Base-by-base conservation (phyloP, 2,113 vertebrate genomes). In the Aplodontia rufa region DNA sequence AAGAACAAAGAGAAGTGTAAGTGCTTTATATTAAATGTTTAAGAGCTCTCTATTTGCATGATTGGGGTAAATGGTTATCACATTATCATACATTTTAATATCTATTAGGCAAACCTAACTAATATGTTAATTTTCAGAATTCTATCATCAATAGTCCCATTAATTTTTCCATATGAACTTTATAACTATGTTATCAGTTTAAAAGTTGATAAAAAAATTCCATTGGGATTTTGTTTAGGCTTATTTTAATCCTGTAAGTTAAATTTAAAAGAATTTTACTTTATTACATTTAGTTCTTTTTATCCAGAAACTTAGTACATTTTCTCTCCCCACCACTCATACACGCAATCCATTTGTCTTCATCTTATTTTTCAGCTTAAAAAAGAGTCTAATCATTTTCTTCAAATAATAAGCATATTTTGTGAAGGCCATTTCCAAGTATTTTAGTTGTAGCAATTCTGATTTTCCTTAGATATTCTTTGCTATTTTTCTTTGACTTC, bases 61-160 rank as follows among this genome's bases (percentile, higher is more conserved):
- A 49, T 55, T 83, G 58, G 69, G 45, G 22, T 55, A 24, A 92
- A 37, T 45, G 3, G 37, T 8, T 89, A 60, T 60, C 16, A 24
- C 62, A 83, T 87, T 35, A 68, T 69, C 62, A 79, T 68, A 84
- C 3, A 80, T 64, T 86, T 95, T 45, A 87, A 10, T 45, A 80
- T 83, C 49, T 30, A n/a, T 79, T 87, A 78, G 37, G 42, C 5
- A 93, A 93, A 10, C 60, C 42, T 91, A 35, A 90, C 4, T 74
- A 90, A 45, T 69, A 55, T 91, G 79, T 79, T 89, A 75, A 66
- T 66, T 93, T 86, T 87, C 51, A 97, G 37, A 95, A 51, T 88
- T 93, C 17, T 91, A 30, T 78, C 68, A 91, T 84, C 72, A 74
- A 58, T 82, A 78, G 35, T 11, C 0, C 47, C 24, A 58, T 64